Evolutionary conservation across 2,113 vertebrate genomes (phyloP), one percentile per base, ranked within the genome.

Genomic region (Phyllopteryx taeniolatus): DNA sequence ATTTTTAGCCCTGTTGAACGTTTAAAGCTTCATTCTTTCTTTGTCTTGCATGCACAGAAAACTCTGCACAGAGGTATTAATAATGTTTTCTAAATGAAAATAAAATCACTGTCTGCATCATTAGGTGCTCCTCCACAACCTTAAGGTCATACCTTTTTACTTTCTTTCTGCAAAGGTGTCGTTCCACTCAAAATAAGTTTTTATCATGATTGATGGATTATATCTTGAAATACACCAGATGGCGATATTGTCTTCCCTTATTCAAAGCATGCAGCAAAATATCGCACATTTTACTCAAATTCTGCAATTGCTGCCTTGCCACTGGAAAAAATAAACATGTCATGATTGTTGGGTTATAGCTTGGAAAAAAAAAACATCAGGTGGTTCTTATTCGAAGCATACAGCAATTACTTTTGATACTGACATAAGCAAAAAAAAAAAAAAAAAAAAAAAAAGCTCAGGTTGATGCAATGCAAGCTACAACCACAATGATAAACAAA

Each of bases 1-100:
- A 90, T 90, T 90, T 90, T 87, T 87, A 90, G 60, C 85, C 44
- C 17, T 5, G 76, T 33, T 71, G 67, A 84, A 75, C 73, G 60
- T 79, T 83, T 81, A 65, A 76, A 79, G 82, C 79, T 84, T 82
- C 70, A 74, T 86, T 70, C 72, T 78, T 74, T 84, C 53, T 83
- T 86, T 87, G 82, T 76, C 79, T 84, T 73, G 63, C 6, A 66
- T 46, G n/a, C 63, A 10, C 14, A 47, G 22, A 22, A 43, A 63
- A 7, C 63, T 27, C 7, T 65, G 19, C n/a, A 44, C 5, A 14
- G 14, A 31, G 4, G 17, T 22, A 46, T 7, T 14, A 33, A 43
- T 43, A n/a, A 2, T 15, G 27, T 62, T 19, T 35, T 61, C 2
- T 35, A 61, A 39, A 27, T 12, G n/a, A 57, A 57, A 60, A 31